Conservation (phyloP, 2,888 invertebrate species). For the Erebia epiphron region DNA sequence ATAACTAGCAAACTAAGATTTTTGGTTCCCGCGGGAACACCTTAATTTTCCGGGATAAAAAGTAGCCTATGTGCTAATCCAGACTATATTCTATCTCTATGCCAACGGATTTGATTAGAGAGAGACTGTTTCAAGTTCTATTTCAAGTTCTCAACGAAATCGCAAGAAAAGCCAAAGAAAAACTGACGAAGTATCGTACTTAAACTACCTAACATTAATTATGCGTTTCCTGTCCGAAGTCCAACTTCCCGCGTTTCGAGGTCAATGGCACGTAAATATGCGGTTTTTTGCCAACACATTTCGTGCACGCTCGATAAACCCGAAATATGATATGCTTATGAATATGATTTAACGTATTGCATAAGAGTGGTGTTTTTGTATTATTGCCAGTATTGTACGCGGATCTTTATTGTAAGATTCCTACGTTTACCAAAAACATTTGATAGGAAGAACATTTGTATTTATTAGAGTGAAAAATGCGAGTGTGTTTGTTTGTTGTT, state of each 20-base stretch:
- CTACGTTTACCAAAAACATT: background rate
- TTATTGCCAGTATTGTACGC: background rate
- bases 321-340: constrained; percentile 21
- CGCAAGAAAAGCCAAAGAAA: background rate
- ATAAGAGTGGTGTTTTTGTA: constrained; percentile 9
- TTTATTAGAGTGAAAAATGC: too few species aligned
- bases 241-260: constrained; percentile 20
- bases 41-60: too few species aligned
- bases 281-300: constrained; percentile 28
- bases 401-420: too few species aligned
- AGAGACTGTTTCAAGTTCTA: too few species aligned
- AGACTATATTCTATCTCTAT: too few species aligned
- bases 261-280: constrained; percentile 33
- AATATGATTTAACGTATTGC: constrained; percentile 9
- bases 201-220: constrained; percentile 10
- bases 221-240: constrained; percentile 17
- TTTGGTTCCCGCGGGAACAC: too few species aligned
- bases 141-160: too few species aligned
- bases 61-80: too few species aligned
- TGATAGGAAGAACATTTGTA: background rate
- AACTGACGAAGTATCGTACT: background rate
- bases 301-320: constrained; percentile 35
- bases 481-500: too few species aligned
- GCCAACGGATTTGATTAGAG: too few species aligned
- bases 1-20: too few species aligned